A percentile compares a stretch with the other conserved stretches of the same genome.
These are phyloP conservation scores for Temnothorax longispinosus DNA, from an alignment of 1,140 invertebrate genomes.

Conservation along the genomic window DNA sequence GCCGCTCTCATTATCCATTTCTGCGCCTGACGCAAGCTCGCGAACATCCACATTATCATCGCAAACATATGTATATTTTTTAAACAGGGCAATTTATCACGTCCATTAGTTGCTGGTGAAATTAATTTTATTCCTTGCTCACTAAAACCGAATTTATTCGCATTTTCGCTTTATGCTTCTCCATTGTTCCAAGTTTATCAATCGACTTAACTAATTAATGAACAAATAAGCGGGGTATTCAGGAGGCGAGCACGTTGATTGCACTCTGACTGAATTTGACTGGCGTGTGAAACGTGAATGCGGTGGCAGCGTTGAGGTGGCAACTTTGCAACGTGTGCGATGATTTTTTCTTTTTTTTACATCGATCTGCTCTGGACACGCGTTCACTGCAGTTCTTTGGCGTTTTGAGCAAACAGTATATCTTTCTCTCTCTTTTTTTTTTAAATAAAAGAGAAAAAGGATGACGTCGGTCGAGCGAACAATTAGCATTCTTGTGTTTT, in stretches of 20 bases:
- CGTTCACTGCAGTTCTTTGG: conserved; percentile 1
- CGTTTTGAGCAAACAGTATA: conserved; percentile 26
- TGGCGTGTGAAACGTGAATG: conserved; percentile 36
- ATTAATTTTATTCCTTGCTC: neutral
- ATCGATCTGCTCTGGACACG: neutral
- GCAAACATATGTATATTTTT: neutral
- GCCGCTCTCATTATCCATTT: neutral
- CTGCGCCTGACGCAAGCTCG: neutral
- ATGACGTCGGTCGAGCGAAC: conserved; percentile 2
- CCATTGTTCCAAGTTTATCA: conserved; percentile 31
- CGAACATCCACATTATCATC: neutral
- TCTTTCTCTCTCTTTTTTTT: neutral
- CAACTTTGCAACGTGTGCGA: conserved; percentile 35
- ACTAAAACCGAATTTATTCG: neutral
- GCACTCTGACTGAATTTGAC: conserved; percentile 29
- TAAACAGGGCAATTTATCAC: neutral
- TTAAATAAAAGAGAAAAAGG: conserved; percentile 5
- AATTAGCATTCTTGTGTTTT: conserved; percentile 52
- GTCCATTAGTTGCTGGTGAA: neutral
- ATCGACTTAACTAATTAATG: conserved; percentile 35
- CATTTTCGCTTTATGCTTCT: neutral
- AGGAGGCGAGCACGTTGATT: conserved; percentile 37
- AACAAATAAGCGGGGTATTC: conserved; percentile 11
- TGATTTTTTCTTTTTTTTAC: conserved; percentile 43
- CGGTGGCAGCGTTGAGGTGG: conserved; percentile 20